phyloP scores from a whole-genome alignment of 2,888 invertebrate genomes.

The Balanococcus diminutus region DNA sequence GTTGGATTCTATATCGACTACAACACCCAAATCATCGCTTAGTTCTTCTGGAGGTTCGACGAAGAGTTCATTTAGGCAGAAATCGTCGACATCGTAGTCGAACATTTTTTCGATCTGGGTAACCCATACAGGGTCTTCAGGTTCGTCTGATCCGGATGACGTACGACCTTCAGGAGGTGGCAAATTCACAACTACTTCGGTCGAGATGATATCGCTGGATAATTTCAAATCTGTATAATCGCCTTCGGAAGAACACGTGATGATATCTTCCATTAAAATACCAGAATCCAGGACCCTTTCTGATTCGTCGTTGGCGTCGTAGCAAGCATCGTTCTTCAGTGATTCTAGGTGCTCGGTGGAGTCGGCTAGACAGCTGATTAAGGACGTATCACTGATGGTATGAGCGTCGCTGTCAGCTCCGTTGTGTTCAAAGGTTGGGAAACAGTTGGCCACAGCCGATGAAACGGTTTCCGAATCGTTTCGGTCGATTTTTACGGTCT shows the following conservation, averaged over 20 bases:
- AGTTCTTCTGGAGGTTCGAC: neutral
- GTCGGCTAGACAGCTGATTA: slow-evolving; percentile 33
- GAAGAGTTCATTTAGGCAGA: neutral
- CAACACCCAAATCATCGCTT: neutral
- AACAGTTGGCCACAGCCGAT: neutral
- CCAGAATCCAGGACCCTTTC: neutral
- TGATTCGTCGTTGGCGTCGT: neutral
- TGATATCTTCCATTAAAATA: neutral
- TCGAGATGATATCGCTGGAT: neutral
- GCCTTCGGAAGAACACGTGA: neutral
- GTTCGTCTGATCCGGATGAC: neutral
- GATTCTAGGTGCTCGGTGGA: neutral
- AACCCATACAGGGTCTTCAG: neutral
- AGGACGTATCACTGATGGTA: slow-evolving; percentile 29
- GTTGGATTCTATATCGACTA: neutral
- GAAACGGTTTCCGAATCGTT: neutral
- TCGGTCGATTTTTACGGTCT: neutral
- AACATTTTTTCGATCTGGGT: neutral
- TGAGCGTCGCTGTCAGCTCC: slow-evolving; percentile 7
- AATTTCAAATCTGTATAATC: neutral
- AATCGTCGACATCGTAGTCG: neutral
- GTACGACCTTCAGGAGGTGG: neutral
- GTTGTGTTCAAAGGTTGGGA: neutral
- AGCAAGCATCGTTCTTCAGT: neutral
- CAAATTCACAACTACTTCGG: neutral